phyloP scores from a whole-genome alignment of 2,113 vertebrate species.

The Nansenia antarctica region DNA sequence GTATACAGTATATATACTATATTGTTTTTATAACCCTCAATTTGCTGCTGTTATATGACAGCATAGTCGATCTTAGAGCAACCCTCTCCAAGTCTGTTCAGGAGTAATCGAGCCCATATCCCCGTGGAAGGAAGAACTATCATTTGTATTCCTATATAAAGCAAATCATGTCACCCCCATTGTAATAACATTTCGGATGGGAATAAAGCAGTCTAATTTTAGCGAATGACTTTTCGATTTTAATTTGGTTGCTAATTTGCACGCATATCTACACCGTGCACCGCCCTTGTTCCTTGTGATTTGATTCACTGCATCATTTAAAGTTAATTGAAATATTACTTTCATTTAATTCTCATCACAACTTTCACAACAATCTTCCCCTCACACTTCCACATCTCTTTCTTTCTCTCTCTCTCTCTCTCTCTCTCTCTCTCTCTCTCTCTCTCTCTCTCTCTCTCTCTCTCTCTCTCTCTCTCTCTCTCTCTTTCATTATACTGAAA shows the following conservation, averaged over 20 bases:
- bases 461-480: conserved; percentile 4
- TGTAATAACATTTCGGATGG: not conserved
- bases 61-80: not conserved
- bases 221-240: not conserved
- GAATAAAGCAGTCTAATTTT: not conserved
- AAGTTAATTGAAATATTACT: not conserved
- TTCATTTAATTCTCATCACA: not conserved
- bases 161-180: not conserved
- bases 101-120: not conserved
- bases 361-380: not conserved
- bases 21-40: not conserved
- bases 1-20: not conserved
- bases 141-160: not conserved
- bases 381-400: not conserved
- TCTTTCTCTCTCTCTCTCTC: not conserved
- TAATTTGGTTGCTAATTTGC: not conserved
- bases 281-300: not conserved
- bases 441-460: not conserved
- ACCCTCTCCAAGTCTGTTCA: not conserved
- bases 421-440: not conserved
- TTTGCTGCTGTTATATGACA: not conserved
- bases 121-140: not conserved
- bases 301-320: not conserved
- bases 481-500: conserved; percentile 16
- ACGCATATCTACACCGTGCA: not conserved